Base-by-base conservation (phyloP, 2,113 vertebrate genomes). In the Calypte anna region DNA sequence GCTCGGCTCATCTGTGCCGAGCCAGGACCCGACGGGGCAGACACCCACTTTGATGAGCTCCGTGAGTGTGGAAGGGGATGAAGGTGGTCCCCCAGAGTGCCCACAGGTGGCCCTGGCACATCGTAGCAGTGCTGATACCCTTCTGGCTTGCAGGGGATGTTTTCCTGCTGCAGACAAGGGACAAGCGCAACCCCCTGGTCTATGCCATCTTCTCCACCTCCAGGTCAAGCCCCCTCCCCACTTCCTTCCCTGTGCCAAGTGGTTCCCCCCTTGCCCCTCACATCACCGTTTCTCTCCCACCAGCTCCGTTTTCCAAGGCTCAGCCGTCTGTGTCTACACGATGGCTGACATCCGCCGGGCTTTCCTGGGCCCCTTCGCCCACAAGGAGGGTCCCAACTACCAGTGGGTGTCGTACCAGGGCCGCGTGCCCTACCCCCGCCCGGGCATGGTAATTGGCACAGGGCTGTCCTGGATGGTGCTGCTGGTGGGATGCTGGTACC, bases 371-470 rank as follows among this genome's bases (percentile, higher is more conserved):
- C 99, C 99, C 20, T 99, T 99, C 13, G 99, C 99, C 6, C 99
- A 99, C 98, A 99, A 99, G 97, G 99, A 99, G 96, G 99, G 99
- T 46, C 99, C 99, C 82, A 98, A 98, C 96, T 99, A 99, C 92
- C 99, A 99, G 97, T 99, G 99, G 99, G 98, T 99, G 92, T 98
- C 99, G 1, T 99, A 99, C 96, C 99, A 99, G 97, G 99, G 99
- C 10, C 99, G 99, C 4, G 99, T 99, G 57, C 99, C 99, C 0
- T 99, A 99, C 90, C 99, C 99, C 31, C 98, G 99, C 36, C 99
- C 99, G 1, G 99, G 99, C 97, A 99, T 99, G 99, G 99, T 99
- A 96, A 1, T 98, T 98, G 73, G 36, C 23, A 13, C 28, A 2
- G 14, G 13, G 28, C 4, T 8, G 2, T 68, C 67, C 57, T 0